These are phyloP conservation scores for Diglossa brunneiventris DNA, from an alignment of 2,113 vertebrate genomes.

Conservation along the genomic window DNA sequence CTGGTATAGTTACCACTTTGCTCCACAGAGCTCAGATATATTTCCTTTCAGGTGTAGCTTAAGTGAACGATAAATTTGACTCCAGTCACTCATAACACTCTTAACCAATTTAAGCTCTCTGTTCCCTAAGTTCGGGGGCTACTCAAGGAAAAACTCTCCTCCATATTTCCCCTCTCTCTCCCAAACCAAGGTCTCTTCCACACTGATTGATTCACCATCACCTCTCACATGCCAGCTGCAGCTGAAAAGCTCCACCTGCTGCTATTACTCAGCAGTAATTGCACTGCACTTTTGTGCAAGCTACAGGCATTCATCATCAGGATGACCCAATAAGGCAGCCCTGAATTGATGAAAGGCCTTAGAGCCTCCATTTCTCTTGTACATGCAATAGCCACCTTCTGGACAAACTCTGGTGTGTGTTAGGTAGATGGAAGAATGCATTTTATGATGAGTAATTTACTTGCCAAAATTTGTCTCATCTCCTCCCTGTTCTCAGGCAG, in stretches of 20 bases:
- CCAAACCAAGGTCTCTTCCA: not conserved
- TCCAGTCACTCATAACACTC: not conserved
- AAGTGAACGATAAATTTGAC: not conserved
- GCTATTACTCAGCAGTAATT: slow-evolving; percentile 59
- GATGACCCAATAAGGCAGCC: slow-evolving; percentile 42
- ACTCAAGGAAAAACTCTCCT: not conserved
- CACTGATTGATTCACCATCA: not conserved
- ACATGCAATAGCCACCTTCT: not conserved
- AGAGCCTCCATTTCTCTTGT: not conserved
- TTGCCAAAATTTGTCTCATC: not conserved
- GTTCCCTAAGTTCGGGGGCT: not conserved
- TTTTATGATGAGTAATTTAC: not conserved
- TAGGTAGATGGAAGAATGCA: not conserved
- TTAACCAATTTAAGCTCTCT: not conserved
- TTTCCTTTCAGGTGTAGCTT: not conserved
- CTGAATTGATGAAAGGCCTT: not conserved
- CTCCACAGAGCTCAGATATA: not conserved
- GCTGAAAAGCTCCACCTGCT: slow-evolving; percentile 41
- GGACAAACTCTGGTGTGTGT: not conserved
- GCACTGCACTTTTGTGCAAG: not conserved
- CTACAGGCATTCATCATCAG: slow-evolving; percentile 37
- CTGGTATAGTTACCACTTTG: not conserved
- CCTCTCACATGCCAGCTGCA: not conserved
- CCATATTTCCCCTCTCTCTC: not conserved
- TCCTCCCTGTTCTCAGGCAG: not conserved